Base-by-base conservation (phyloP, 92 coral and sea anemone genomes). In the Diadumene lineata region DNA sequence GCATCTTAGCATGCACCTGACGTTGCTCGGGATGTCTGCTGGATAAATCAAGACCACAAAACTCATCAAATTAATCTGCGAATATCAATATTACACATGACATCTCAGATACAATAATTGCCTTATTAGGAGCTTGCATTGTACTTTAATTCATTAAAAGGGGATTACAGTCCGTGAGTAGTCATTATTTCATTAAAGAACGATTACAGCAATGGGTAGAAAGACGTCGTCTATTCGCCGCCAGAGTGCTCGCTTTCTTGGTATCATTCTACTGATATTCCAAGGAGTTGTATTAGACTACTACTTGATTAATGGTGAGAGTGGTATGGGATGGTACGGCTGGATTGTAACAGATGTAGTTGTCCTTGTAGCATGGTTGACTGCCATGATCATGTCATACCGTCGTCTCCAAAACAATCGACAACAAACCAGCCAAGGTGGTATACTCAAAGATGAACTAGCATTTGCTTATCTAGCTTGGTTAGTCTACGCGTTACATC, bases 381-480 rank as follows among this genome's bases (percentile, higher is more conserved):
- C 86, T 17, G 88, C 96, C 13, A 90, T 93, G 98, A 43, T 89
- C 43, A 70, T 86, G 69, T 87, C 98, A 25, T 86, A 86, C 43
- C 78, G 87, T 62, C 87, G 83, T 56, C 84, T 88, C 31, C 84
- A 77, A 15, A 24, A 38, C 7, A 38, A 38, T 38, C 48, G 69
- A 46, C 79, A 75, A 78, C 28, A 24, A 30, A 23, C 24, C 34
- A 43, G 1, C 11, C 43, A 69, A 33, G 69, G 73, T n/a, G n/a
- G n/a, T 0, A 24, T 66, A 25, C 16, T 55, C 24, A 74, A 82
- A 27, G 94, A 93, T 68, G 98, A 84, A 29, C 83, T 90, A 28
- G 88, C 92, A 11, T 88, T 83, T 68, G 92, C 91, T 0, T 93
- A 89, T 60, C 34, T 90, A 0, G 98, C 98, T 7, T 93, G 98